phyloP scores from a whole-genome alignment of 2,113 vertebrate species.

The Hylia prasina region DNA sequence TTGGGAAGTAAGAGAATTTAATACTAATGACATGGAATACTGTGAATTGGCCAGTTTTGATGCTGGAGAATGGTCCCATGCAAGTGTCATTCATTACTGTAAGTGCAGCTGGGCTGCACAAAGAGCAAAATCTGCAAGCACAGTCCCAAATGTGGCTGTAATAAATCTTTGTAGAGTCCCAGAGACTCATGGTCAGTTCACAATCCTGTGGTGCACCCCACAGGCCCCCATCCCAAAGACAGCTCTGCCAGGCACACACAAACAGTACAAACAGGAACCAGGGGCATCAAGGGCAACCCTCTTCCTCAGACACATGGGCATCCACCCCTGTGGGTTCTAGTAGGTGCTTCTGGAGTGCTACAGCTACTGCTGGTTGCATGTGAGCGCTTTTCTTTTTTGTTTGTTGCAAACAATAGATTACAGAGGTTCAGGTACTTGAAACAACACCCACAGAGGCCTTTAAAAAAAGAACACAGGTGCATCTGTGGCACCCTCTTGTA shows the following conservation, averaged over 20 bases:
- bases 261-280: neutral
- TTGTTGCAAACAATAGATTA: neutral
- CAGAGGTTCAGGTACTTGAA: neutral
- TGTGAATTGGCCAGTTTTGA: neutral
- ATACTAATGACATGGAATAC: neutral
- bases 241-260: neutral
- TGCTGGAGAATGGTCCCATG: neutral
- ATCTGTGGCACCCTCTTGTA: neutral
- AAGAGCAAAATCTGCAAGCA: neutral
- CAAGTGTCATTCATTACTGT: conserved; percentile 37
- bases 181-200: neutral
- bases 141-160: neutral
- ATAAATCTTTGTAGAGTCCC: neutral
- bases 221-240: neutral
- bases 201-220: neutral
- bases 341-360: neutral
- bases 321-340: neutral
- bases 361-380: neutral
- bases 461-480: neutral
- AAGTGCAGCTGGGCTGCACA: neutral
- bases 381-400: neutral
- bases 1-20: neutral
- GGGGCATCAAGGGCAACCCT: neutral
- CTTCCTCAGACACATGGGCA: neutral
- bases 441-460: neutral